A percentile compares a stretch with the other conserved stretches of the same genome.
Evolutionary conservation across 2,797 vertebrate species (phyloP).

Genomic region (Tiaroga cobitis): DNA sequence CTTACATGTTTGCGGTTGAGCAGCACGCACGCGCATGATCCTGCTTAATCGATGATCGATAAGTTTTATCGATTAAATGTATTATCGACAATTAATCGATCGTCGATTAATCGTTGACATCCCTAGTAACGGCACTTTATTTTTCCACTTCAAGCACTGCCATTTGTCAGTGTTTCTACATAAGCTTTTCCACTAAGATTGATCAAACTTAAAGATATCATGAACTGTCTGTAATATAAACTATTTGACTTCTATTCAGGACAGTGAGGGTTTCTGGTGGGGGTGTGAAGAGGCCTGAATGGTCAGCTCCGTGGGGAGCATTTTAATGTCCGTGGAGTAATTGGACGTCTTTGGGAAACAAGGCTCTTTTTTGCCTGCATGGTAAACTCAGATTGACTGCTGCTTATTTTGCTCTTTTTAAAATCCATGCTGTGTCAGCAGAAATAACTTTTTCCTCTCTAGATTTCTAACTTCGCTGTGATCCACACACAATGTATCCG

Average conservation of each 20-base stretch:
- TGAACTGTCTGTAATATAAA: neutral
- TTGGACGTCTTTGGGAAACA: constrained; percentile 32
- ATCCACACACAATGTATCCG: neutral
- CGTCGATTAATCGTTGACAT: too few species aligned
- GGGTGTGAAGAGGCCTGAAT: constrained; percentile 22
- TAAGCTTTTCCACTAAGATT: neutral
- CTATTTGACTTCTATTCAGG: constrained; percentile 2
- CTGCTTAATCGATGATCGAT: too few species aligned
- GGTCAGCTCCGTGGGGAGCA: constrained; percentile 39
- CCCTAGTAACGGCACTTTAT: too few species aligned
- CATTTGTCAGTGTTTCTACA: neutral
- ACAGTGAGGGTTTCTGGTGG: constrained; percentile 5
- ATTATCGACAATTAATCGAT: too few species aligned
- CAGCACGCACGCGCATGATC: too few species aligned
- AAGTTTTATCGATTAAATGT: too few species aligned
- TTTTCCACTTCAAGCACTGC: too few species aligned
- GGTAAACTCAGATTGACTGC: constrained; percentile 45
- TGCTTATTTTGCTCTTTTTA: too few species aligned
- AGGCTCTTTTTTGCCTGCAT: constrained; percentile 42
- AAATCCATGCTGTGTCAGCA: constrained; percentile 51
- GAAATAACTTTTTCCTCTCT: constrained; percentile 1
- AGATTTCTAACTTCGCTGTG: constrained; percentile 1
- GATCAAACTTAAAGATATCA: neutral
- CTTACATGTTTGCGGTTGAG: too few species aligned
- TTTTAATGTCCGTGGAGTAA: constrained; percentile 47